Base-by-base conservation (phyloP, 2,797 vertebrate species). In the Dipus sagitta region DNA sequence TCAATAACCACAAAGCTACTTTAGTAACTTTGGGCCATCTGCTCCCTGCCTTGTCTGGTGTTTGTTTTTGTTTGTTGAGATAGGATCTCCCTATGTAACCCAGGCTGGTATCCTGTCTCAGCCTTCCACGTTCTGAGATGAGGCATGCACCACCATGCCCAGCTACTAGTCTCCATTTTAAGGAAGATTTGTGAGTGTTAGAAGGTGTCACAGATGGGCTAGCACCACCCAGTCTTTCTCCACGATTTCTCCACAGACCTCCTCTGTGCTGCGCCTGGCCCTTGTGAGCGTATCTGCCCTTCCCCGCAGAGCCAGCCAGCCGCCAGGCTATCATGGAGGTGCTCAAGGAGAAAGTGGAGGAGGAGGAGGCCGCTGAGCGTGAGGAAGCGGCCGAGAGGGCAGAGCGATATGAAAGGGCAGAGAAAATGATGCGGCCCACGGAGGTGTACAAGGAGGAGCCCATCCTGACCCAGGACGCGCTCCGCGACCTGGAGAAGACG, bases 271-370 rank as follows among this genome's bases (percentile, higher is more conserved):
- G 72, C 42, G 34, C 0, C 34, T 0, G 0, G 34, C 38, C 30
- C 2, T 26, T 28, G 67, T 38, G 77, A 32, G 65, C 15, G 23
- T 1, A 4, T 65, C 24, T 28, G 0, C 38, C 60, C 47, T 65
- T 89, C 47, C 72, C 78, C 6, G 6, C 60, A 84, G 95, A 23
- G 0, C 52, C 78, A 68, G 86, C 30, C 24, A 23, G 76, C 47
- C 60, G 34, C 18, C 67, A 71, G 60, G 2, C 68, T 30, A 85
- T 83, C 30, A 98, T 98, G 98, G 98, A 98, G 28, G 92, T 93
- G 14, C 88, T 97, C 87, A 85, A 65, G 71, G 97, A 98, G 88
- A 91, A 42, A 0, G 93, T 97, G 13, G 98, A 98, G 95, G 96
- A 96, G 30, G 95, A 96, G 30, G 88, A 94, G 76, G 96, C 28